Base-by-base conservation (phyloP, 1,140 invertebrate genomes). In the Drosophila punjabiensis region DNA sequence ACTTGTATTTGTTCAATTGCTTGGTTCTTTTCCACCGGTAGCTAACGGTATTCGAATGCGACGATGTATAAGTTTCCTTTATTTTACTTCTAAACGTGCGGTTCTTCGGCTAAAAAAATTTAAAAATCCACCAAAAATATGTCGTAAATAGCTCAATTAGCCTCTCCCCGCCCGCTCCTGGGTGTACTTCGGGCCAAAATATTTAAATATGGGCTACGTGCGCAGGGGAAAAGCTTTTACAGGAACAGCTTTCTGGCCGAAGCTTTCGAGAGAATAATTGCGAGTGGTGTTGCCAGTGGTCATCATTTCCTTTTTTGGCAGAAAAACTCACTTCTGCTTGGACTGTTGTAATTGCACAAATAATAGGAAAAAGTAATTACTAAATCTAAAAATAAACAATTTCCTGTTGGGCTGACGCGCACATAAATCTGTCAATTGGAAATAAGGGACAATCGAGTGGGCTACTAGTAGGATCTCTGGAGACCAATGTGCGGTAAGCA, bases 241-340 rank as follows among this genome's bases (percentile, higher is more conserved):
- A 66, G 65, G 65, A 30, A 68, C 32, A 68, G 65, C 65, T 68
- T 65, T 63, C 43, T 24, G n/a, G 13, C 35, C 47, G 18, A 18
- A 71, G 68, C 68, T 71, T 69, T 47, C 30, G 9, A 55, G 50
- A 69, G 63, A 45, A 55, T 11, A 53, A 32, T 18, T n/a, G 48
- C 32, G 48, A 71, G 50, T 37, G 64, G 50, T 32, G 64, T 56
- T 68, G 63, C 50, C 63, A 56, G 64, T 71, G 64, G 64, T 50
- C 60, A 39, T 69, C 48, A 70, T 70, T 71, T 71, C 68, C 68
- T 69, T 71, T 39, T 71, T 71, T 39, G 68, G 68, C 50, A 56
- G 65, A 32, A 71, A 71, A 71, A 50, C 20, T 35, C 35, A 39
- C 41, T 56, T 48, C 24, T 58, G 55, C 32, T 28, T 16, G 18